phyloP scores from a whole-genome alignment of 2,888 invertebrate species.

The Hydriomena furcata region DNA sequence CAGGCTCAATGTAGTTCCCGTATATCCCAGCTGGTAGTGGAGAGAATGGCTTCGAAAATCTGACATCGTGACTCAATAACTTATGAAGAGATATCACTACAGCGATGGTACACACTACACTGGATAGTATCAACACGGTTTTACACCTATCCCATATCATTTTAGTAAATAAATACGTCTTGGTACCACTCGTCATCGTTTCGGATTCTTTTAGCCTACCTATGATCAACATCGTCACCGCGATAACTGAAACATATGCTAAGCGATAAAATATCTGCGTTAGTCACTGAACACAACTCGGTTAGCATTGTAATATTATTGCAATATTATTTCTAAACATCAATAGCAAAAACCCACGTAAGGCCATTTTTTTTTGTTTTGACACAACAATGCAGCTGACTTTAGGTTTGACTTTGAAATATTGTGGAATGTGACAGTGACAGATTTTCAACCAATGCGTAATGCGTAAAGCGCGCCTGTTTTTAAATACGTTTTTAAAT shows the following conservation, averaged over 20 bases:
- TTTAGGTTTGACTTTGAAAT: slow-evolving; percentile 10
- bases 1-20: slow-evolving; percentile 66
- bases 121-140: slow-evolving; percentile 72
- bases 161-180: slow-evolving; percentile 59
- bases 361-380: slow-evolving; percentile 51
- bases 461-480: too few relatives aligned
- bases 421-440: neutral
- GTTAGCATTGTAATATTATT: slow-evolving; percentile 70
- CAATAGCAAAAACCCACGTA: slow-evolving; percentile 76
- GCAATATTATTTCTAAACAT: slow-evolving; percentile 58
- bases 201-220: slow-evolving; percentile 59
- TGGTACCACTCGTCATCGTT: slow-evolving; percentile 63
- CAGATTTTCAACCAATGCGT: neutral
- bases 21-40: slow-evolving; percentile 72
- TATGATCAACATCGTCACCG: slow-evolving; percentile 69
- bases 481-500: too few relatives aligned
- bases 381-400: slow-evolving; percentile 31
- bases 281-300: slow-evolving; percentile 54
- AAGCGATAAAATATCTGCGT: slow-evolving; percentile 51
- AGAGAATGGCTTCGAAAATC: slow-evolving; percentile 67
- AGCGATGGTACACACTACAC: slow-evolving; percentile 70
- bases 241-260: slow-evolving; percentile 45
- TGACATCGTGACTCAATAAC: slow-evolving; percentile 65
- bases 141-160: slow-evolving; percentile 73
- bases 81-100: slow-evolving; percentile 70